Evolutionary conservation across 2,113 vertebrate genomes (phyloP).

Genomic region (Onychostruthus taczanowskii): DNA sequence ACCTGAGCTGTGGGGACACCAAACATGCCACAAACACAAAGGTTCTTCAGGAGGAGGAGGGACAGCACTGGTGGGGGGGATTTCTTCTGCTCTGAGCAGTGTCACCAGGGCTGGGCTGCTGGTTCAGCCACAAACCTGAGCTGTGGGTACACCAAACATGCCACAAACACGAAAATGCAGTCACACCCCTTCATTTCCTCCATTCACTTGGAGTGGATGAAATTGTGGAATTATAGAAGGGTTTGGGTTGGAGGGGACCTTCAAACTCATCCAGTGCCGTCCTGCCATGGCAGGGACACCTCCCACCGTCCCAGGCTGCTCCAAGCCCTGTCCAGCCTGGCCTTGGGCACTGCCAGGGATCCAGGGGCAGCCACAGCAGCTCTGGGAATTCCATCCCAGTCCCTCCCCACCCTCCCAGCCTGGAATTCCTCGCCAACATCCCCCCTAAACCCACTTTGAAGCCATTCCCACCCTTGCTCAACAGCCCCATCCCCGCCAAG

Average conservation of each 20-base stretch:
- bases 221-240: not conserved
- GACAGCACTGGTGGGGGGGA: not conserved
- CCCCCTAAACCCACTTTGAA: rapidly evolving
- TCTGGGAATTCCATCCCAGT: not conserved
- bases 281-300: not conserved
- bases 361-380: not conserved
- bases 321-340: rapidly evolving
- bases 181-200: not conserved
- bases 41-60: not conserved
- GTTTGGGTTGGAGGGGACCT: not conserved
- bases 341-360: not conserved
- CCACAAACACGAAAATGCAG: not conserved
- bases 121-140: not conserved
- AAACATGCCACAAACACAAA: not conserved
- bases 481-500: not conserved
- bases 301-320: rapidly evolving
- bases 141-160: not conserved
- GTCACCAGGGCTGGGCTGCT: not conserved
- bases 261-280: not conserved
- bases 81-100: not conserved
- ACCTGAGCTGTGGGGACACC: not conserved
- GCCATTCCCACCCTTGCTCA: not conserved
- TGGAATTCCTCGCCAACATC: not conserved
- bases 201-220: rapidly evolving
- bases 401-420: not conserved